Conservation (phyloP, 92 coral and sea anemone genomes). For the Parazoanthus atlanticus region DNA sequence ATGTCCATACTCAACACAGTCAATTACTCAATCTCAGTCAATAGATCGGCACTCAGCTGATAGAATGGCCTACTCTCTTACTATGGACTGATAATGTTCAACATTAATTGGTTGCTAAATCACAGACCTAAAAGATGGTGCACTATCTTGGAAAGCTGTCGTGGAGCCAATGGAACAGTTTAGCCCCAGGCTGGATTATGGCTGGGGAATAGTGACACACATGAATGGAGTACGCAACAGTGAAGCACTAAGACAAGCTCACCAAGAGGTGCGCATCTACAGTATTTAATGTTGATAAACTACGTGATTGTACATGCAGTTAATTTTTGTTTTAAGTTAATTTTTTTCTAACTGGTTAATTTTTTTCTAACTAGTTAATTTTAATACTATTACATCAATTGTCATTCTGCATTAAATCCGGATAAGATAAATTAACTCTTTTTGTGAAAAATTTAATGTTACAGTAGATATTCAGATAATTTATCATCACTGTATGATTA, state of each 20-base stretch:
- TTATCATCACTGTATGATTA: too few relatives aligned
- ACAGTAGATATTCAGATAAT: too few relatives aligned
- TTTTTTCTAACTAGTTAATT: too few relatives aligned
- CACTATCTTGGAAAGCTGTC: slow-evolving; percentile 63
- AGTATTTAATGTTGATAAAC: background rate
- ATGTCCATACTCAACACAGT: too few relatives aligned
- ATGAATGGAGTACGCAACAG: slow-evolving; percentile 82
- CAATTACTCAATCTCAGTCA: too few relatives aligned
- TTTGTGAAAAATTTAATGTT: too few relatives aligned
- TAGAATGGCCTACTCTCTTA: background rate
- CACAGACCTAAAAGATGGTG: slow-evolving; percentile 39
- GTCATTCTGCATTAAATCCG: too few relatives aligned
- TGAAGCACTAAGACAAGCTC: slow-evolving; percentile 69
- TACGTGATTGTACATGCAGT: too few relatives aligned
- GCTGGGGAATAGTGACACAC: slow-evolving; percentile 83
- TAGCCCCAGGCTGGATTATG: slow-evolving; percentile 71
- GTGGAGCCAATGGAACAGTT: slow-evolving; percentile 76
- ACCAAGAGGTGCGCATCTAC: slow-evolving; percentile 66
- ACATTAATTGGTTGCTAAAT: background rate
- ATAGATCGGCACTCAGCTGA: background rate
- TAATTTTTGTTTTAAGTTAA: too few relatives aligned
- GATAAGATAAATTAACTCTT: too few relatives aligned
- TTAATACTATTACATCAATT: too few relatives aligned
- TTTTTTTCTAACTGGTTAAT: too few relatives aligned
- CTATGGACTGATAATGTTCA: background rate